Percentiles rank a stretch among this genome's conserved stretches.
Evolutionary conservation across 2,113 vertebrate species (phyloP).

Genomic region (Zootoca vivipara): DNA sequence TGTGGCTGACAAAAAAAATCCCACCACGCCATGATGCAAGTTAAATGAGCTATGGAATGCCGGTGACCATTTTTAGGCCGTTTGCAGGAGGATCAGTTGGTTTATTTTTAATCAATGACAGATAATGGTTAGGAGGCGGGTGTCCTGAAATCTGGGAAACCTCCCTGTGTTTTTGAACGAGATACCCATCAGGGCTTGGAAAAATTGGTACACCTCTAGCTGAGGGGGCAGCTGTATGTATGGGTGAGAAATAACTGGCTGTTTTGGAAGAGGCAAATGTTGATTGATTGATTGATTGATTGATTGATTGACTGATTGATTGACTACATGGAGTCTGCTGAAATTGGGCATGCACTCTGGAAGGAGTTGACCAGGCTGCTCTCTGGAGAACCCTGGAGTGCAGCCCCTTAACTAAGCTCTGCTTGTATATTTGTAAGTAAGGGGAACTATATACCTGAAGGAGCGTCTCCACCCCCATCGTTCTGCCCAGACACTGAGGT

Average conservation of each 20-base stretch:
- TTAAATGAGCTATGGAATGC: not conserved
- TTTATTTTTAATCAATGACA: not conserved
- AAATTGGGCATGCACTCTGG: not conserved
- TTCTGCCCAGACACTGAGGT: too few species aligned
- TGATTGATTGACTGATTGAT: too few species aligned
- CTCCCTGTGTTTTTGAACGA: not conserved
- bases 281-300: not conserved
- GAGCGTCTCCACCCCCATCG: too few species aligned
- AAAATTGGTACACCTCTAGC: not conserved
- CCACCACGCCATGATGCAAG: not conserved
- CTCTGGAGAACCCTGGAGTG: too few species aligned
- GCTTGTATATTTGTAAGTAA: too few species aligned
- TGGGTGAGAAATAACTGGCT: not conserved
- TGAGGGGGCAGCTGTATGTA: not conserved
- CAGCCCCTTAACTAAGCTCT: too few species aligned
- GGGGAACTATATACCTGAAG: too few species aligned
- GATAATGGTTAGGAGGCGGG: not conserved
- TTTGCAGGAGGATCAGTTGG: not conserved
- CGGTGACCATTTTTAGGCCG: not conserved
- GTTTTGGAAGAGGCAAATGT: not conserved
- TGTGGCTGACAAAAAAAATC: not conserved
- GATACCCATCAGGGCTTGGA: not conserved
- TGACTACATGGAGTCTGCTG: not conserved
- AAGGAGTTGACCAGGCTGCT: not conserved
- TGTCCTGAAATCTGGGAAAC: not conserved